These are phyloP conservation scores for Drosophila triauraria DNA, from an alignment of 1,140 invertebrate genomes.

Conservation along the genomic window DNA sequence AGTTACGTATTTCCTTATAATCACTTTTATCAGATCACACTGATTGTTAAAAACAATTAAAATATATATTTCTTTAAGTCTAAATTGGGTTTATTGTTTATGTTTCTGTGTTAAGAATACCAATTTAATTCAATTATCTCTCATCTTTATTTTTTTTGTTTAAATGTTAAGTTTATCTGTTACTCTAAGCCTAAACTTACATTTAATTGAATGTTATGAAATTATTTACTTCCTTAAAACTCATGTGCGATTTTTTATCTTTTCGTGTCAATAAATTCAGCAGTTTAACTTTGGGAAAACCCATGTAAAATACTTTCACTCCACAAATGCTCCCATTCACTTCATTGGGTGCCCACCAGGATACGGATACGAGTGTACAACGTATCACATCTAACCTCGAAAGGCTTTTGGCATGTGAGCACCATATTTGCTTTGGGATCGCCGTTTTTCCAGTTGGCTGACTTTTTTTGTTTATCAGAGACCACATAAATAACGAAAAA, in stretches of 20 bases:
- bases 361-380: conserved; percentile 5
- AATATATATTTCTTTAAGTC: too few species aligned
- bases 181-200: too few species aligned
- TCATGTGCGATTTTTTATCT: neutral
- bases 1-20: too few species aligned
- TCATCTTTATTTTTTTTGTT: too few species aligned
- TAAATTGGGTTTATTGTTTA: too few species aligned
- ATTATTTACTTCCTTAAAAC: neutral
- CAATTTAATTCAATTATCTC: too few species aligned
- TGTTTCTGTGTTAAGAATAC: too few species aligned
- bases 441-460: conserved; percentile 23
- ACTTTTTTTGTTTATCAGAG: conserved; percentile 38
- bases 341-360: conserved; percentile 12
- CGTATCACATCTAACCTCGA: conserved; percentile 19
- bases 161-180: too few species aligned
- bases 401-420: conserved; percentile 22
- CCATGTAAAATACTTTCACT: neutral
- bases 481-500: conserved; percentile 49
- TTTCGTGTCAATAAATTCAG: neutral
- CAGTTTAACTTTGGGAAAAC: conserved; percentile 4
- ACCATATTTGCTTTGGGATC: conserved; percentile 37
- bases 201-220: neutral
- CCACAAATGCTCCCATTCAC: conserved; percentile 29
- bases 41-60: too few species aligned
- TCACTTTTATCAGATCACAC: too few species aligned